phyloP scores from a whole-genome alignment of 2,113 vertebrate species.

The Caloenas nicobarica region DNA sequence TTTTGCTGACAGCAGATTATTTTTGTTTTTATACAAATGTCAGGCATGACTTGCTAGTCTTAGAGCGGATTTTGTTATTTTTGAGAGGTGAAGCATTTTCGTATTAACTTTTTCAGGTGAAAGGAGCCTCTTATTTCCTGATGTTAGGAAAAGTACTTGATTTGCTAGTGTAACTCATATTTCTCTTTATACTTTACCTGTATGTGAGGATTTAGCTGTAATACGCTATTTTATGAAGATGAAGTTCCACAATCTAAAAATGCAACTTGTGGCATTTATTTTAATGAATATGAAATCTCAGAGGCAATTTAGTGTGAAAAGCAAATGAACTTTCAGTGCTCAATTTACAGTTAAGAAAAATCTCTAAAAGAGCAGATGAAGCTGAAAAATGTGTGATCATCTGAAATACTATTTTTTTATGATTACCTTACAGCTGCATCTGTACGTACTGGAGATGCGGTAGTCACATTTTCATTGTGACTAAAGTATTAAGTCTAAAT shows the following conservation, averaged over 20 bases:
- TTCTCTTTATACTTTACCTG: constrained; percentile 40
- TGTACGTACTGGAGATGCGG: background rate
- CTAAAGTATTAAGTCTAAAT: background rate
- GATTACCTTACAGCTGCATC: background rate
- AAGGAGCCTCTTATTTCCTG: constrained; percentile 9
- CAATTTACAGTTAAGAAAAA: constrained; percentile 62
- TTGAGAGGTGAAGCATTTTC: constrained; percentile 45
- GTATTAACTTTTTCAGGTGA: constrained; percentile 7
- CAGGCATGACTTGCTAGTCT: constrained; percentile 80
- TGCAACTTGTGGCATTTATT: constrained; percentile 20
- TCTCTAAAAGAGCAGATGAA: constrained; percentile 45
- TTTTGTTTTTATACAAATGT: constrained; percentile 88
- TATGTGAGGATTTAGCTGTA: background rate
- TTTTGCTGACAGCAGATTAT: constrained; percentile 90
- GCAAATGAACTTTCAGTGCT: constrained; percentile 38
- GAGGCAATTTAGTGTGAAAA: constrained; percentile 56
- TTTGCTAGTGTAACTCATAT: background rate
- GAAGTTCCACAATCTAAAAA: constrained; percentile 24
- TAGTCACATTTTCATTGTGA: background rate
- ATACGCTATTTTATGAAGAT: background rate
- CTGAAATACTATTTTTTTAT: constrained; percentile 34
- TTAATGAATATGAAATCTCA: constrained; percentile 45
- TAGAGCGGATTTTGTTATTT: constrained; percentile 74
- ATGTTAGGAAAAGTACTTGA: constrained; percentile 7
- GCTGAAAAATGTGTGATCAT: constrained; percentile 46